Percentiles rank a stretch among this genome's conserved stretches.
phyloP scores from a whole-genome alignment of 1,140 invertebrate genomes.

The Achatina immaculata region DNA sequence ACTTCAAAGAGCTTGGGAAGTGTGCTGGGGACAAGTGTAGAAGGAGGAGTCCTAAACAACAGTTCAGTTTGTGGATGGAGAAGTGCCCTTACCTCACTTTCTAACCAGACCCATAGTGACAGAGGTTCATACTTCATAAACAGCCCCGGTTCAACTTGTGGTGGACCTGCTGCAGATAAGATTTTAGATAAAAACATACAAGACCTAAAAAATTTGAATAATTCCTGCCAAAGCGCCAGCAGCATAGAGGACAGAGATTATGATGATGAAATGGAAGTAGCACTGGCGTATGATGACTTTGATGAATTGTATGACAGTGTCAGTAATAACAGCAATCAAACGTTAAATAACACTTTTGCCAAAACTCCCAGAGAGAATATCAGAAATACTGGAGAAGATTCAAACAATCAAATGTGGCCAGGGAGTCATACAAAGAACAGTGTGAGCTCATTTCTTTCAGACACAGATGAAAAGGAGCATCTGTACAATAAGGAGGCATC shows the following conservation, averaged over 20 bases:
- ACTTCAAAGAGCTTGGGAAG: background rate
- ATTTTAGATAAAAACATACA: background rate
- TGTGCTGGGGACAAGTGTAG: background rate
- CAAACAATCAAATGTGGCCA: background rate
- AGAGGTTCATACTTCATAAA: background rate
- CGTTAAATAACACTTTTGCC: background rate
- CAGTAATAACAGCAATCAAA: background rate
- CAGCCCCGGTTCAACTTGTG: background rate
- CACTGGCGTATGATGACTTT: slow-evolving; percentile 21
- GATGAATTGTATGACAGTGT: background rate
- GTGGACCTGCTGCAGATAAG: background rate
- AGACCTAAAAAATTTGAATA: background rate
- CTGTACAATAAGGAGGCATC: background rate
- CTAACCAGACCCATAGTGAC: no score
- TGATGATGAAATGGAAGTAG: slow-evolving; percentile 34
- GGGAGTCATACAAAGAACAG: background rate
- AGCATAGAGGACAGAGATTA: slow-evolving; percentile 16
- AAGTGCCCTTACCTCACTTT: background rate
- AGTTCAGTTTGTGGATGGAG: background rate
- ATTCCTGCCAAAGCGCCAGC: background rate
- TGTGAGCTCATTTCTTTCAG: background rate
- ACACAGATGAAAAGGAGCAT: background rate
- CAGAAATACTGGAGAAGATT: background rate
- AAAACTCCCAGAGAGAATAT: background rate
- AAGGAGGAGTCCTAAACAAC: background rate